These are phyloP conservation scores for Fistularia commersonii DNA, from an alignment of 2,797 vertebrate species.

Conservation along the genomic window DNA sequence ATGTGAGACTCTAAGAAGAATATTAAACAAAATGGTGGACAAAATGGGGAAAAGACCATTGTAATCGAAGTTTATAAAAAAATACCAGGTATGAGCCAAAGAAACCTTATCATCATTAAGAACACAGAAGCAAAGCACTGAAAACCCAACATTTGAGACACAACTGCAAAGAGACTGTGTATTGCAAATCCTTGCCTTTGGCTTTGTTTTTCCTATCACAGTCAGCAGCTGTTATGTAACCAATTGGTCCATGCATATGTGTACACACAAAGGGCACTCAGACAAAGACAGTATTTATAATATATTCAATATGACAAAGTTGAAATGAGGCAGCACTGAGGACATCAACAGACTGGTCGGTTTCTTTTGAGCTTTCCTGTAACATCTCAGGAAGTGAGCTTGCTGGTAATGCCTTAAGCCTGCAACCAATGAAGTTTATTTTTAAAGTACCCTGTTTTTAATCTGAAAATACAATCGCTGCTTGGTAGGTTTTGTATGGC, in stretches of 20 bases:
- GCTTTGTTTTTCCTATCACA: slow-evolving; percentile 44
- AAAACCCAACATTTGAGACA: background rate
- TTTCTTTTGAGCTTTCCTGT: slow-evolving; percentile 14
- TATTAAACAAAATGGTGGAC: too few relatives aligned
- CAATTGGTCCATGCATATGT: background rate
- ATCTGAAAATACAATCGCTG: slow-evolving; percentile 36
- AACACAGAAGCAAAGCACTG: too few relatives aligned
- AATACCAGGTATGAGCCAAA: too few relatives aligned
- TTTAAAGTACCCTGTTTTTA: slow-evolving; percentile 29
- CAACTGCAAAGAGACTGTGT: slow-evolving; percentile 7
- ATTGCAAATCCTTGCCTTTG: slow-evolving; percentile 42
- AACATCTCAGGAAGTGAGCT: slow-evolving; percentile 2
- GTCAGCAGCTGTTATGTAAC: slow-evolving; percentile 38
- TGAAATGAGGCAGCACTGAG: too few relatives aligned
- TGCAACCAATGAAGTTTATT: background rate
- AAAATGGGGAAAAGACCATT: too few relatives aligned
- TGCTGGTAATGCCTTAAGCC: background rate
- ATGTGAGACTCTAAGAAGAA: too few relatives aligned
- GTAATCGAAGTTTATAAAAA: too few relatives aligned
- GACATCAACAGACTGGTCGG: too few relatives aligned
- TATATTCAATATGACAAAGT: slow-evolving; percentile 6
- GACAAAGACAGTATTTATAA: too few relatives aligned
- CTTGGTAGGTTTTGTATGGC: slow-evolving; percentile 8
- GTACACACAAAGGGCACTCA: too few relatives aligned
- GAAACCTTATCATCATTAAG: too few relatives aligned